These are phyloP conservation scores for Meloidogyne chitwoodi DNA, from an alignment of 1,140 invertebrate species.

Conservation along the genomic window DNA sequence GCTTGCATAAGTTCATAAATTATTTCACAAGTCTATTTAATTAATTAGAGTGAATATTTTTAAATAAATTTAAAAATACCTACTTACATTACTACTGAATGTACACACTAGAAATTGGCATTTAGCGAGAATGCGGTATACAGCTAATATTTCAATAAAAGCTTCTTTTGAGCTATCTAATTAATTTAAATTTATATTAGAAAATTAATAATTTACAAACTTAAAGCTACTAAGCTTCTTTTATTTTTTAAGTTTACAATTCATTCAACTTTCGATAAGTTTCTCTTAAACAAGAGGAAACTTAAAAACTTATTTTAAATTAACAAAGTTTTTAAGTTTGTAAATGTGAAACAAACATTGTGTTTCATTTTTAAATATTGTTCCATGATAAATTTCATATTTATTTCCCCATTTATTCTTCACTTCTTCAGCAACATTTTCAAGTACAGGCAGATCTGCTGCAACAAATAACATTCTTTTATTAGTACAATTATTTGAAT, in stretches of 20 bases:
- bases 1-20: constrained; percentile 58
- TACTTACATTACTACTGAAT: constrained; percentile 64
- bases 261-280: too few relatives aligned
- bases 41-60: not conserved
- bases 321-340: too few relatives aligned
- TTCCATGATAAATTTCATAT: not conserved
- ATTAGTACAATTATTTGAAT: not conserved
- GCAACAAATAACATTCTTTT: not conserved
- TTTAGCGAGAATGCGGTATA: too few relatives aligned
- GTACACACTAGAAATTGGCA: constrained; percentile 64
- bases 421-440: not conserved
- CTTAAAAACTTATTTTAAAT: too few relatives aligned
- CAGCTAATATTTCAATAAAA: too few relatives aligned
- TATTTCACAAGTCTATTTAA: constrained; percentile 53
- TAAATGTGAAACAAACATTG: not conserved
- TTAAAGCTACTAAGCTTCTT: too few relatives aligned
- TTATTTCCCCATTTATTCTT: not conserved
- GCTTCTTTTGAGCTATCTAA: too few relatives aligned
- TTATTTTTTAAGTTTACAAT: too few relatives aligned
- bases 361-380: not conserved
- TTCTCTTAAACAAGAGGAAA: too few relatives aligned
- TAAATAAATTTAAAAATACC: not conserved
- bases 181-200: too few relatives aligned
- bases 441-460: not conserved
- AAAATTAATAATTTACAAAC: too few relatives aligned